A percentile compares a stretch with the other conserved stretches of the same genome.
Conservation (phyloP, 2,888 invertebrate species). For the Cyclophora punctaria region DNA sequence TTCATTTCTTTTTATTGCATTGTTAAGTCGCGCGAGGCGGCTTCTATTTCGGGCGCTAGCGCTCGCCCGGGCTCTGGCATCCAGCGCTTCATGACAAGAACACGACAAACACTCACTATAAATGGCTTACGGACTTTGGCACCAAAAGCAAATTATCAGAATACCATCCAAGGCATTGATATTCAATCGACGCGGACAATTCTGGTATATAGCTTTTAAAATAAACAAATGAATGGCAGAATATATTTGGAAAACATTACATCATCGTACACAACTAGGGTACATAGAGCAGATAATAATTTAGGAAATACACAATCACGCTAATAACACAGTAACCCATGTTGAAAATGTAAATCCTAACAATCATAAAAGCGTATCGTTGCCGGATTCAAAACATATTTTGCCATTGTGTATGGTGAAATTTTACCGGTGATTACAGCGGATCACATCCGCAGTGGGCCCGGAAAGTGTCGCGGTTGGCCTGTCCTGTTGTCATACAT, state of each 20-base stretch:
- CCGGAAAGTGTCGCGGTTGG: constrained; percentile 68
- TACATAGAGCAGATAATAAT: constrained; percentile 26
- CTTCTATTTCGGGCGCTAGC: constrained; percentile 66
- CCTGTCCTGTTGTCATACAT: constrained; percentile 39
- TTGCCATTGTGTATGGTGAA: constrained; percentile 61
- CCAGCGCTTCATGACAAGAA: constrained; percentile 64
- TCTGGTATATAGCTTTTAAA: constrained; percentile 1
- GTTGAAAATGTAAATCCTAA: constrained; percentile 41
- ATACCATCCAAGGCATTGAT: constrained; percentile 25
- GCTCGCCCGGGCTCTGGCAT: constrained; percentile 58
- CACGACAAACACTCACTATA: constrained; percentile 67
- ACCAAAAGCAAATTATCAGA: constrained; percentile 30
- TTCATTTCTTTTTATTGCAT: constrained; percentile 76
- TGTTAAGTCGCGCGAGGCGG: constrained; percentile 69
- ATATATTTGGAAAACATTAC: neutral
- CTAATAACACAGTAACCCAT: constrained; percentile 23
- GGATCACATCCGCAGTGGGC: constrained; percentile 60
- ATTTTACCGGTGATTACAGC: constrained; percentile 68
- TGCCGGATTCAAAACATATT: constrained; percentile 37
- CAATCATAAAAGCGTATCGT: constrained; percentile 62
- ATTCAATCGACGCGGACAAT: neutral
- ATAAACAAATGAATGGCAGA: too few species aligned
- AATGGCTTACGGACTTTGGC: constrained; percentile 62
- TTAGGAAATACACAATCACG: constrained; percentile 52
- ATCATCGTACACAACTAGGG: neutral